These are phyloP conservation scores for Villa cingulata DNA, from an alignment of 2,888 invertebrate genomes.

Conservation along the genomic window DNA sequence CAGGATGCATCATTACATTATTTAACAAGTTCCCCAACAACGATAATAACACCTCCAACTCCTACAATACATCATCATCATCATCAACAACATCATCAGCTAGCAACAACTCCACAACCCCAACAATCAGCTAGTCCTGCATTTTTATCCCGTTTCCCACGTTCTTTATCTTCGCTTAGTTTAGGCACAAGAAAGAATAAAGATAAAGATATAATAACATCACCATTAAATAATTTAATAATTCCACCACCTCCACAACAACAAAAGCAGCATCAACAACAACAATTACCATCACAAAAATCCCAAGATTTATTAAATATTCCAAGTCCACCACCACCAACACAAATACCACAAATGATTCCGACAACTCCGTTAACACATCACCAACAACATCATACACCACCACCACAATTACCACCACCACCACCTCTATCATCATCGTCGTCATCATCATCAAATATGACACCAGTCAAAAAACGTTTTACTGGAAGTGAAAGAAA, in stretches of 20 bases:
- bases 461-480: conserved; percentile 28
- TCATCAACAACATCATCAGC: conserved; percentile 19
- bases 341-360: conserved; percentile 29
- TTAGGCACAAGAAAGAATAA: conserved; percentile 34
- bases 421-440: conserved; percentile 19
- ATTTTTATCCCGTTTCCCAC: conserved; percentile 35
- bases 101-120: conserved; percentile 18
- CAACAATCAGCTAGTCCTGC: conserved; percentile 29
- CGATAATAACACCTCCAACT: conserved; percentile 23
- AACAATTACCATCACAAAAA: conserved; percentile 9
- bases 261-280: neutral
- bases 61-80: conserved; percentile 22
- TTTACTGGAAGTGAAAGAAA: conserved; percentile 27
- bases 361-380: conserved; percentile 41
- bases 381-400: conserved; percentile 8
- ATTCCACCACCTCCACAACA: conserved; percentile 9
- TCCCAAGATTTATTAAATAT: neutral
- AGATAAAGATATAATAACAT: conserved; percentile 31
- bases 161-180: conserved; percentile 35
- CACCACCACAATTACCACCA: conserved; percentile 18
- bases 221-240: conserved; percentile 25
- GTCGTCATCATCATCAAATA: conserved; percentile 19
- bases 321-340: conserved; percentile 24
- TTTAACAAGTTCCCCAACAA: conserved; percentile 16
- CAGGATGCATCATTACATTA: conserved; percentile 15